Conservation (phyloP, 35 echinoderm and acorn worm genomes). For the Anneissia japonica region DNA sequence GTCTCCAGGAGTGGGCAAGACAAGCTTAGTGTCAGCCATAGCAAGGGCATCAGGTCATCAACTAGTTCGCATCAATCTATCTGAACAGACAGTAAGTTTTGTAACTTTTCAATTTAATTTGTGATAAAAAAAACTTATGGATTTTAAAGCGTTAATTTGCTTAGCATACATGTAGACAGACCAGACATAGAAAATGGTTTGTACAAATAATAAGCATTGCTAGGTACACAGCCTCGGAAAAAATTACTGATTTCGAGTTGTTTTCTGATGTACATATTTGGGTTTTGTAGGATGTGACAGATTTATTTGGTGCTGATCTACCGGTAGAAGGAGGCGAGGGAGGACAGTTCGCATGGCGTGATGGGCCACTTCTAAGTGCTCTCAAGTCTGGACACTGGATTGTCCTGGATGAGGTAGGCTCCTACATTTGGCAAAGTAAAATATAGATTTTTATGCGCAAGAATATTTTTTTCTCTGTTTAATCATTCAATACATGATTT, state of each 20-base stretch:
- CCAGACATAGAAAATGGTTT: too few relatives aligned
- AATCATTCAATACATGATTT: background rate
- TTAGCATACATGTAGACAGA: too few relatives aligned
- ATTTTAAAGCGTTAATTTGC: too few relatives aligned
- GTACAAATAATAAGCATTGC: too few relatives aligned
- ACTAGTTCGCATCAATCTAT: slow-evolving; percentile 82
- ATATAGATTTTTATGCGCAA: background rate
- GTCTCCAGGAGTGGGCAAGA: slow-evolving; percentile 82
- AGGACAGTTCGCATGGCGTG: slow-evolving; percentile 96
- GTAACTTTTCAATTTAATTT: too few relatives aligned
- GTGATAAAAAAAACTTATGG: too few relatives aligned
- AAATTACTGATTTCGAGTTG: too few relatives aligned
- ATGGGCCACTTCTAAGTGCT: slow-evolving; percentile 76
- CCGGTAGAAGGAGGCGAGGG: slow-evolving; percentile 87
- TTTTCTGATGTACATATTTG: background rate
- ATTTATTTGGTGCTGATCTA: slow-evolving; percentile 87
- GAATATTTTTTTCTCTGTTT: background rate
- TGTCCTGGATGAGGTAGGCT: slow-evolving; percentile 88
- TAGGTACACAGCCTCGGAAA: too few relatives aligned
- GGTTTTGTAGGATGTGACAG: slow-evolving; percentile 77
- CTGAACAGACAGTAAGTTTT: slow-evolving; percentile 89
- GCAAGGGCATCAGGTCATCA: slow-evolving; percentile 79
- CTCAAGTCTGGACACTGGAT: slow-evolving; percentile 85
- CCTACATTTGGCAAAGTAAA: background rate
- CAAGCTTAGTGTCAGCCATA: slow-evolving; percentile 69